Evolutionary conservation across 2,113 vertebrate species (phyloP), one percentile per base, ranked within the genome.

Genomic region (Ariopsis seemanni): DNA sequence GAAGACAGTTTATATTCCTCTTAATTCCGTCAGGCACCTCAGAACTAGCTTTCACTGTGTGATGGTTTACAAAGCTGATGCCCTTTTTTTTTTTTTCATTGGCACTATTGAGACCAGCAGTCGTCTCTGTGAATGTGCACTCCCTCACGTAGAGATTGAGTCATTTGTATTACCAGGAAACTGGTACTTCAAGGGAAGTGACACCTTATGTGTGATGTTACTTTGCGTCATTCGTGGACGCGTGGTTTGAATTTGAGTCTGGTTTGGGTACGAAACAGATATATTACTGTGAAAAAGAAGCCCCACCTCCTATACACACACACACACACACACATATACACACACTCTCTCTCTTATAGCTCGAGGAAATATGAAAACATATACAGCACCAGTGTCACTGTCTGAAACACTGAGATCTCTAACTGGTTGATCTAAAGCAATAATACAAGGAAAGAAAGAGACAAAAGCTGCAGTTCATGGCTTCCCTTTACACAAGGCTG

Each of bases 401-500:
- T 60, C 12, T 58, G 1, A 74, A 74, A 74, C 53, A 85, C 2
- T 34, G 2, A 58, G 69, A 17, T 60, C 67, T 6, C 18, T 55
- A n/a, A 17, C 27, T 60, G 69, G 1, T 42, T 17, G n/a, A n/a
- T 11, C 30, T 22, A 48, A 52, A 69, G 42, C 42, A 17, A 15
- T 5, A 30, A 30, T 48, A 69, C 34, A 88, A 71, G 17, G 57
- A 78, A 86, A 81, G 89, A 60, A 91, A 83, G 65, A 79, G 48
- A 77, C 25, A 34, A 18, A 34, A 86, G 90, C 89, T 78, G 90
- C 81, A 53, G 14, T 17, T 12, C 62, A 87, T 20, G 72, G 88
- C 91, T 90, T 88, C 71, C 81, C 34, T 88, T 86, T 86, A 89
- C 85, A 77, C 91, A 87, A 86, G 67, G 11, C n/a, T 88, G 88